Conservation (phyloP, 2,113 vertebrate genomes). For the Lonchura striata region DNA sequence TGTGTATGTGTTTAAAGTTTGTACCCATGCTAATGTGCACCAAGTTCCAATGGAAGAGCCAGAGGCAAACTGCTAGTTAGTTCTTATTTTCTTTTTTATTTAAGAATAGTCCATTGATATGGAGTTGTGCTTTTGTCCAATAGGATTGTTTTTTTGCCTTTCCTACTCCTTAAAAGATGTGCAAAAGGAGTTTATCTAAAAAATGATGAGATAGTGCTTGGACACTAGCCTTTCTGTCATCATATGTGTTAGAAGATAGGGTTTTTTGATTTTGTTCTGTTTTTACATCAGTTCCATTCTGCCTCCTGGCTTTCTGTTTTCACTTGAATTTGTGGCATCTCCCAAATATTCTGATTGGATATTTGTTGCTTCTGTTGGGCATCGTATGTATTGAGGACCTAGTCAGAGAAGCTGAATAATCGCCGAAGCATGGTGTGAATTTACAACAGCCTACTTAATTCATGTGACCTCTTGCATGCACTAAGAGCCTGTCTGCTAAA, state of each 20-base stretch:
- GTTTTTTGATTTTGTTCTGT: not conserved
- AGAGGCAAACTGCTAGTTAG: not conserved
- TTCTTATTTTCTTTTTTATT: not conserved
- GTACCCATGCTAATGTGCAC: not conserved
- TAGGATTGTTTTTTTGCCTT: not conserved
- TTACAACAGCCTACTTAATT: conserved; percentile 11
- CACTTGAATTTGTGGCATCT: not conserved
- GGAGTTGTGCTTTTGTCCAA: not conserved
- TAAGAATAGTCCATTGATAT: not conserved
- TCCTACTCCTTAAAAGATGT: not conserved
- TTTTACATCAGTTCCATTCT: not conserved
- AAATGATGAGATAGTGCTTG: not conserved
- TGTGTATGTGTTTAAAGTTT: not conserved
- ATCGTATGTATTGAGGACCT: not conserved
- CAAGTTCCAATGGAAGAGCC: not conserved
- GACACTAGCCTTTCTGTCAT: not conserved
- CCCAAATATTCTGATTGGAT: not conserved
- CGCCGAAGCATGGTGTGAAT: conserved; percentile 2
- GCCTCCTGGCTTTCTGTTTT: not conserved
- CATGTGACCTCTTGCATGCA: not conserved
- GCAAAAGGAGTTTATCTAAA: not conserved
- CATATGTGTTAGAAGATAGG: fast-evolving
- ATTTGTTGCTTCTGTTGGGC: not conserved
- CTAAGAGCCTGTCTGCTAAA: not conserved
- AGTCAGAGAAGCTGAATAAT: not conserved